Evolutionary conservation across 1,140 invertebrate genomes (phyloP).

Genomic region (Phymorhynchus buccinoides): DNA sequence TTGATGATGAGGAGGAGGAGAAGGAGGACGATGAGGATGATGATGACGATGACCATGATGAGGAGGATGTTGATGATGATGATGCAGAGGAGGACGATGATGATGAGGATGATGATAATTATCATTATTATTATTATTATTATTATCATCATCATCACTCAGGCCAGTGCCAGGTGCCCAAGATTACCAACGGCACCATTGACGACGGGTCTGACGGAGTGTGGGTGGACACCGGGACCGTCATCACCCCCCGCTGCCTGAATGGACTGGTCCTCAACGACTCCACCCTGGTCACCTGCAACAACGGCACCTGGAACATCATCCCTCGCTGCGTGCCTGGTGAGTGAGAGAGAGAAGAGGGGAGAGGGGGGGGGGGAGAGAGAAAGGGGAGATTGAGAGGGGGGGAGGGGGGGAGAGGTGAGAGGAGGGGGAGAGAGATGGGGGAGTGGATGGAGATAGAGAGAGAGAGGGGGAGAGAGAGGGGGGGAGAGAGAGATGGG

Average conservation of each 20-base stretch:
- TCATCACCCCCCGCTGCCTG: constrained; percentile 89
- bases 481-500: not conserved
- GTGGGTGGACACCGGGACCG: constrained; percentile 87
- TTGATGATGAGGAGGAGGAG: too few species aligned
- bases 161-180: constrained; percentile 93
- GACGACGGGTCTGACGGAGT: constrained; percentile 68
- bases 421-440: not conserved
- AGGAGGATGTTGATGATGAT: too few species aligned
- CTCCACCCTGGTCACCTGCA: constrained; percentile 85
- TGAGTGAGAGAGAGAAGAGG: constrained; percentile 47
- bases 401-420: not conserved
- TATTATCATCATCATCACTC: too few species aligned
- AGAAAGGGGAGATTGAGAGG: not conserved
- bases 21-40: too few species aligned
- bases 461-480: not conserved
- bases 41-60: too few species aligned
- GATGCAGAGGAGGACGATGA: too few species aligned
- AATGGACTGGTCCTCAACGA: constrained; percentile 90
- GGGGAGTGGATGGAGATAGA: not conserved
- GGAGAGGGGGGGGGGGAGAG: not conserved
- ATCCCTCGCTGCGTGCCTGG: constrained; percentile 92
- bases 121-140: too few species aligned
- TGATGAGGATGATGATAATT: too few species aligned
- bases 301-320: constrained; percentile 96
- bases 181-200: constrained; percentile 87